Evolutionary conservation across 2,888 invertebrate genomes (phyloP).

Genomic region (Nectonema munidae): DNA sequence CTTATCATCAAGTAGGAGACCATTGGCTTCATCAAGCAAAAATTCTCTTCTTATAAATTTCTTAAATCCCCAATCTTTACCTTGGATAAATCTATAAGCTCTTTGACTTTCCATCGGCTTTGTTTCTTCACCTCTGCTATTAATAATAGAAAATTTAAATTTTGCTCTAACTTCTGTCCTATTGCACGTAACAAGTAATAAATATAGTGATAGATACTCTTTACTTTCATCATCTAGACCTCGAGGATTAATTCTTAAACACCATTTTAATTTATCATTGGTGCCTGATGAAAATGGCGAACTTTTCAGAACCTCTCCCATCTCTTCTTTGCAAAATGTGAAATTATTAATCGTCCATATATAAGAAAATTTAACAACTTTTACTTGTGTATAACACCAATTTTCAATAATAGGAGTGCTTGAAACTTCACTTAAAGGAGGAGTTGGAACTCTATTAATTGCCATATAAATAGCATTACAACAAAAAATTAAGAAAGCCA

Average conservation of each 20-base stretch:
- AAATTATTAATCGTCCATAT: constrained; percentile 99
- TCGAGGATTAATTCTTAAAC: constrained; percentile 94
- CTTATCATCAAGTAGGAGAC: constrained; percentile 85
- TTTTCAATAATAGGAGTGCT: constrained; percentile 63
- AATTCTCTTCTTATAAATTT: constrained; percentile 97
- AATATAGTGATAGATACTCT: constrained; percentile 92
- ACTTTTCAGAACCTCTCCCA: constrained; percentile 98
- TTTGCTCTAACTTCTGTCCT: constrained; percentile 99
- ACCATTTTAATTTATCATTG: constrained; percentile 99
- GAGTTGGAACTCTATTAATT: background rate
- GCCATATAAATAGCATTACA: too few relatives aligned
- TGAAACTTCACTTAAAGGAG: background rate
- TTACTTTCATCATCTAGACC: constrained; percentile 98
- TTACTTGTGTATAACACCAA: constrained; percentile 99
- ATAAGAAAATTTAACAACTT: constrained; percentile 99
- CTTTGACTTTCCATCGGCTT: constrained; percentile 86
- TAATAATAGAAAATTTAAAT: constrained; percentile 98
- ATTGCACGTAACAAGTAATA: constrained; percentile 93
- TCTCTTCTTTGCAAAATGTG: constrained; percentile 98
- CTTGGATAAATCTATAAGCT: constrained; percentile 96
- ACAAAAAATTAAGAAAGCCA: too few relatives aligned
- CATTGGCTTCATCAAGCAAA: constrained; percentile 86
- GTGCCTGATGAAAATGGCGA: constrained; percentile 97
- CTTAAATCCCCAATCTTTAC: constrained; percentile 99
- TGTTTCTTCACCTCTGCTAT: constrained; percentile 97